Evolutionary conservation across 2,888 invertebrate genomes (phyloP).

Genomic region (Megalurothrips usitatus): DNA sequence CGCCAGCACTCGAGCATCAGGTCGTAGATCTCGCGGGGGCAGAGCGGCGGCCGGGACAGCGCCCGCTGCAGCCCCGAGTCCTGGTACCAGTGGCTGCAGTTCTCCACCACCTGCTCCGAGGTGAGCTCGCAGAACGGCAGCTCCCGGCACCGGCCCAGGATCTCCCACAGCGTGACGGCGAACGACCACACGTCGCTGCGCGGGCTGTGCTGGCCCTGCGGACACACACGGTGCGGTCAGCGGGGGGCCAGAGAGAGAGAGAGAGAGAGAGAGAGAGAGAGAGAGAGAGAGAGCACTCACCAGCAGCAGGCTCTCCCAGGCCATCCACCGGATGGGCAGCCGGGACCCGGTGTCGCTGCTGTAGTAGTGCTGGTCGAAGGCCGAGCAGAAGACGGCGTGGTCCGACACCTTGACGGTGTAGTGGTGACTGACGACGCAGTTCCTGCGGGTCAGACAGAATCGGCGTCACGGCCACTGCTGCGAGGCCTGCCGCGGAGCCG

Average conservation of each 20-base stretch:
- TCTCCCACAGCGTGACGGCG: conserved; percentile 85
- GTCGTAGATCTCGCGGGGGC: conserved; percentile 84
- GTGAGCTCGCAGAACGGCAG: conserved; percentile 77
- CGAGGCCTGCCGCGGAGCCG: too few species aligned
- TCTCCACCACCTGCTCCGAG: conserved; percentile 77
- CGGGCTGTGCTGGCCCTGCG: conserved; percentile 78
- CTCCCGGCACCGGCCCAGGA: conserved; percentile 72
- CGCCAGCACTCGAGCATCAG: conserved; percentile 92
- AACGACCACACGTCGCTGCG: conserved; percentile 90
- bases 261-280: conserved; percentile 33
- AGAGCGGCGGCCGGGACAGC: conserved; percentile 63
- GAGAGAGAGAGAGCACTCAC: conserved; percentile 49
- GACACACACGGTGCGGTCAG: background rate
- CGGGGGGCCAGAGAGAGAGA: conserved; percentile 30
- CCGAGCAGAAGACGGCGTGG: conserved; percentile 78
- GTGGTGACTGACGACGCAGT: conserved; percentile 78
- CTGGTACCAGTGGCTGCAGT: conserved; percentile 64
- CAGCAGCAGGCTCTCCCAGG: conserved; percentile 81
- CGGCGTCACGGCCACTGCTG: too few species aligned
- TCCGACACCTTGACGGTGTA: conserved; percentile 76
- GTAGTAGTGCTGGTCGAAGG: conserved; percentile 78
- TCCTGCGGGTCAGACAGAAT: conserved; percentile 54
- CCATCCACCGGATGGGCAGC: conserved; percentile 88
- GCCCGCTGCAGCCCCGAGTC: conserved; percentile 54
- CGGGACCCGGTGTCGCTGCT: conserved; percentile 74